These are phyloP conservation scores for Helicoverpa assulta DNA, from an alignment of 2,888 invertebrate species.

Conservation along the genomic window DNA sequence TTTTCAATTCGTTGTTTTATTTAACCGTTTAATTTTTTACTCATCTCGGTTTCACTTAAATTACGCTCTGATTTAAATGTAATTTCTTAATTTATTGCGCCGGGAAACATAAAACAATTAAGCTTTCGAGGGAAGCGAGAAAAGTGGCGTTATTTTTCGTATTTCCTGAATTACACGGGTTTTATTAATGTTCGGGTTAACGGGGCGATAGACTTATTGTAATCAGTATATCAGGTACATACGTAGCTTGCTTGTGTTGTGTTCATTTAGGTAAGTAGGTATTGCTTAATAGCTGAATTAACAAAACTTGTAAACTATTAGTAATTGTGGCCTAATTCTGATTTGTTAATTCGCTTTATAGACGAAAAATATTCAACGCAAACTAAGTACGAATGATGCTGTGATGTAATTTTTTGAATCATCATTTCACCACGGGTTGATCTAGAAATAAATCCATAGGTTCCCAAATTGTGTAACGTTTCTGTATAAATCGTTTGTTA, in stretches of 20 bases:
- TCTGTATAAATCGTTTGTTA: conserved; percentile 51
- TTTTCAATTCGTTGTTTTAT: conserved; percentile 61
- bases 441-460: conserved; percentile 43
- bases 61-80: conserved; percentile 57
- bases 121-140: conserved; percentile 36
- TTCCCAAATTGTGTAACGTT: conserved; percentile 28
- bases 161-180: conserved; percentile 29
- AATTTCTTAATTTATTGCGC: conserved; percentile 61
- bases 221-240: not conserved
- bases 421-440: not conserved
- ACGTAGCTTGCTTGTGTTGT: not conserved
- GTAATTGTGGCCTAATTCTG: not conserved
- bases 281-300: not conserved
- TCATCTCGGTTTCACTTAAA: conserved; percentile 58
- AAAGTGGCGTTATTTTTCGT: conserved; percentile 39
- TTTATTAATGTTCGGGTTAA: conserved; percentile 28
- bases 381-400: not conserved
- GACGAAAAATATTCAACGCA: not conserved
- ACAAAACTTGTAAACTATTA: not conserved
- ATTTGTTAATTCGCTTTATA: not conserved
- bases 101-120: conserved; percentile 60
- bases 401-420: not conserved
- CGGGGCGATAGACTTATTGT: conserved; percentile 14
- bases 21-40: conserved; percentile 54
- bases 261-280: not conserved